Base-by-base conservation (phyloP, 1,140 invertebrate species). In the Brachionus rubens region DNA sequence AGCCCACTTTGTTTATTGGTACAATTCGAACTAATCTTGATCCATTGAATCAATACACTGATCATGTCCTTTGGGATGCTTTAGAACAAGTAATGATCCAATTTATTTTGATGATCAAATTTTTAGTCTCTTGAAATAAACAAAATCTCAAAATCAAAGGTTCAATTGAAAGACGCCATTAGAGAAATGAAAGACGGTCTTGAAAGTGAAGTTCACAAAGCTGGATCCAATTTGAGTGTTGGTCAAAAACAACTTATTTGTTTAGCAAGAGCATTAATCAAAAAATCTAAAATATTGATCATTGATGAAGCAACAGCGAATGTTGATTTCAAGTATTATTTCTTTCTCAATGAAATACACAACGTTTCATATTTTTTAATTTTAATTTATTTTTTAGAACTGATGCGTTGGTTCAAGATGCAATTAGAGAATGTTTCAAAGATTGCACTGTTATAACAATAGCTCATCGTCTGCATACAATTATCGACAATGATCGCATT, bases 231-330 rank as follows among this genome's bases (percentile, higher is more conserved):
- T 82, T 90, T 92, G 80, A 91, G 90, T 77, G 90, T 92, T 70
- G 92, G 92, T 0, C 91, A 93, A 85, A 84, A 91, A 43, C 92
- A 93, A 83, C 83, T 93, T 24, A 87, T 93, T 41, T 87, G 86
- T 79, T 78, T 87, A 2, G 86, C 86, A 1, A 76, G 86, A 70
- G 86, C 86, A 89, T 90, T 86, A 80, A 78, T 86, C 0, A 77
- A 80, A 28, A 89, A 91, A 78, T 91, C 81, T 59, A 80, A 81
- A 28, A 81, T 85, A 24, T 79, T 87, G 1, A 79, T 85, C 14
- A 79, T 87, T 28, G 84, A 86, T 79, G 86, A 86, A 79, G 86
- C 86, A 12, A 86, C 86, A 3, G 83, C 86, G 2, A 82, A 83
- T 78, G 82, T 86, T 28, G 84, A 86, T 59, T 33, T 54, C 36